These are phyloP conservation scores for Montipora cactus DNA, from an alignment of 64 coral and sea anemone species.

Conservation along the genomic window DNA sequence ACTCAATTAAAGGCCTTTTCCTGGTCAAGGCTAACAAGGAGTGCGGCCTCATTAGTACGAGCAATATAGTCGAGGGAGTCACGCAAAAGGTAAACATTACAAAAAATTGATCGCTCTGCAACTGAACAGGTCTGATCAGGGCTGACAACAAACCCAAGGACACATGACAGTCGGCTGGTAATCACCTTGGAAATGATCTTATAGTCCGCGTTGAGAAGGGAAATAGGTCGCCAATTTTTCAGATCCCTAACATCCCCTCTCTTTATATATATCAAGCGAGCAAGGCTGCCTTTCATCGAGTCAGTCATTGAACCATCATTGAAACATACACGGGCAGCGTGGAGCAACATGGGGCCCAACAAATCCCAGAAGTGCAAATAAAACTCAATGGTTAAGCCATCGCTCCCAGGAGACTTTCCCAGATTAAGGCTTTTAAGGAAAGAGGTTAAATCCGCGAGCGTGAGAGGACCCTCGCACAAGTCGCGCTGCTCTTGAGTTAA, in stretches of 20 bases:
- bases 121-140: background rate
- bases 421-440: conserved; percentile 29
- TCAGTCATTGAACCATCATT: too few relatives aligned
- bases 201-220: background rate
- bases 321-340: too few relatives aligned
- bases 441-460: background rate
- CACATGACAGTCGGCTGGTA: background rate
- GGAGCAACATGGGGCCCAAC: background rate
- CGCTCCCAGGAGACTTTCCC: background rate
- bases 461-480: conserved; percentile 13
- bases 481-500: background rate
- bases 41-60: background rate
- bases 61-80: background rate
- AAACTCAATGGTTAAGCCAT: conserved; percentile 52
- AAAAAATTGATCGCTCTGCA: background rate
- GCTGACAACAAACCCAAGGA: background rate
- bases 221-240: too few relatives aligned
- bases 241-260: too few relatives aligned
- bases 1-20: conserved; percentile 58
- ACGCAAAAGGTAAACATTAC: background rate
- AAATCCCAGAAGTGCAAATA: conserved; percentile 15
- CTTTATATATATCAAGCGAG: too few relatives aligned
- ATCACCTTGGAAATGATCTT: conserved; percentile 8
- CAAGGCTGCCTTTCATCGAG: too few relatives aligned
- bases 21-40: background rate